phyloP scores from a whole-genome alignment of 2,113 vertebrate species.

The Lophotis ruficrista region DNA sequence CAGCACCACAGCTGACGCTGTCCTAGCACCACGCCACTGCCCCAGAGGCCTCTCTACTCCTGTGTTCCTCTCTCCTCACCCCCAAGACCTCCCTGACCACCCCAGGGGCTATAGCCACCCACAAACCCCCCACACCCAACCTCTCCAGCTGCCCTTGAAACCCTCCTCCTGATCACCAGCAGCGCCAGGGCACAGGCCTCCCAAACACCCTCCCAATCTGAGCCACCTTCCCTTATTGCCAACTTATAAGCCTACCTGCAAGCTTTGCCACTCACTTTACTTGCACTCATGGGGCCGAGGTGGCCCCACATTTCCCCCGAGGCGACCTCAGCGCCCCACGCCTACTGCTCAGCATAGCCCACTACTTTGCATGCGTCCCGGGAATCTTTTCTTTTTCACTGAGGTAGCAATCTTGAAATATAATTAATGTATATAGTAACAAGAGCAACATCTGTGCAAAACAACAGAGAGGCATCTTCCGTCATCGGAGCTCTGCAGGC shows the following conservation, averaged over 20 bases:
- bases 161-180: neutral
- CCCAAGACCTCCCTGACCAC: neutral
- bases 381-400: neutral
- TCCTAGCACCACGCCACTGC: fast-evolving
- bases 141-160: neutral
- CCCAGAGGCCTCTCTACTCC: neutral
- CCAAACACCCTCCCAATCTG: neutral
- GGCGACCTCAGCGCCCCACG: fast-evolving
- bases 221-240: neutral
- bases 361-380: fast-evolving
- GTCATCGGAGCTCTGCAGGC: neutral
- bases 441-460: neutral
- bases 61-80: neutral
- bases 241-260: neutral
- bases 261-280: neutral
- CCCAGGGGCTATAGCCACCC: neutral
- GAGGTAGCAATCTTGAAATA: neutral
- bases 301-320: fast-evolving
- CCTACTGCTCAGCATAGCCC: fast-evolving
- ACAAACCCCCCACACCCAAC: neutral
- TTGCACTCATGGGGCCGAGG: neutral
- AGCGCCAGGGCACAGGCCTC: fast-evolving
- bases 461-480: neutral
- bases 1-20: neutral
- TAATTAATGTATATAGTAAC: neutral